Conservation (phyloP, 35 echinoderm and acorn worm genomes). For the Heliocidaris erythrogramma region DNA sequence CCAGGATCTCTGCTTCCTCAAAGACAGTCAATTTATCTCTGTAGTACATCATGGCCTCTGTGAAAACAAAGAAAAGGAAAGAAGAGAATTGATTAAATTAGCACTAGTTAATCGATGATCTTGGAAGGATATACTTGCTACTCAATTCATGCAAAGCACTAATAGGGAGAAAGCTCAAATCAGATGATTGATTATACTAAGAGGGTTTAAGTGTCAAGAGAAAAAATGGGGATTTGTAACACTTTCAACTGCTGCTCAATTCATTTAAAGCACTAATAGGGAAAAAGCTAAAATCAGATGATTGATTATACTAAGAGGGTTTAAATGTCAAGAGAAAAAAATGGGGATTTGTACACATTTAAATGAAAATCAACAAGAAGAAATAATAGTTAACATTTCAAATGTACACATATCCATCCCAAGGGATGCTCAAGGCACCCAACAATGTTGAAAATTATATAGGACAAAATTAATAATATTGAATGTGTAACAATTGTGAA, state of each 20-base stretch:
- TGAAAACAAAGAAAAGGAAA: background rate
- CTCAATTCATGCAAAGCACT: too few relatives aligned
- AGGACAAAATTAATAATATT: too few relatives aligned
- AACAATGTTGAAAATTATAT: too few relatives aligned
- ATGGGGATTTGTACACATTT: too few relatives aligned
- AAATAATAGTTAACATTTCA: too few relatives aligned
- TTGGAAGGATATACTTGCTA: too few relatives aligned
- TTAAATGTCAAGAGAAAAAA: background rate
- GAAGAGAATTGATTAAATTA: background rate
- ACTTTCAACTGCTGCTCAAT: too few relatives aligned
- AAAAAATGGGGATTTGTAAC: too few relatives aligned
- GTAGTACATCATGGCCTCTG: conserved; percentile 74
- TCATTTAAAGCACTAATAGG: too few relatives aligned
- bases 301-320: background rate
- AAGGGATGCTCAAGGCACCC: too few relatives aligned
- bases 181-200: background rate
- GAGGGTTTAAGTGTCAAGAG: background rate
- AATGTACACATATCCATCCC: background rate
- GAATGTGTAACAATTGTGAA: background rate
- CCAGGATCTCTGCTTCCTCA: conserved; percentile 81
- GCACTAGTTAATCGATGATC: background rate
- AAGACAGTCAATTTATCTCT: conserved; percentile 83
- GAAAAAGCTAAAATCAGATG: background rate
- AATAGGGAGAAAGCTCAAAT: background rate
- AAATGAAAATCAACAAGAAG: too few relatives aligned